Evolutionary conservation across 2,113 vertebrate genomes (phyloP), one percentile per base, ranked within the genome.

Genomic region (Larimichthys crocea): DNA sequence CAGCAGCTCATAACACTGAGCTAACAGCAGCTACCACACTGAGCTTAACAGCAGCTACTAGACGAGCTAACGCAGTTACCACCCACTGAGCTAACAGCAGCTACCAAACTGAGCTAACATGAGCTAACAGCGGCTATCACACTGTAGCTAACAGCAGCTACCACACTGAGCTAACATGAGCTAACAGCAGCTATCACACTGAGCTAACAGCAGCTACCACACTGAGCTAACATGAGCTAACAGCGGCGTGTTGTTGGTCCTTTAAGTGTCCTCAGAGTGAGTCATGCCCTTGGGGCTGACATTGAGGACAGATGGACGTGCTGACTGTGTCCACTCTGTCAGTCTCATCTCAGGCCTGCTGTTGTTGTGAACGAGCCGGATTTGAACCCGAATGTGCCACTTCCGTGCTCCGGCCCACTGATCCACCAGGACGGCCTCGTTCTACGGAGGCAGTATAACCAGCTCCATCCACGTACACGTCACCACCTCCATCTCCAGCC

Each of bases 381-480:
- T 55, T 1, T 56, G 50, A 20, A 14, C 55, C 66, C 52, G 61
- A 46, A 15, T 24, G 24, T 50, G 63, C 29, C n/a, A 5, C 49
- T 29, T 79, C 29, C n/a, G 29, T 31, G 46, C 48, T 69, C 48
- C 49, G 17, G 20, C 7, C 22, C 49, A 48, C 66, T 8, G 24
- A 52, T 3, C 49, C 64, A 5, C 26, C 50, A 29, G 48, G 22
- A 26, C 26, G 12, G 17, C 49, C 42, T 46, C 26, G 0, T 31
- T 0, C 42, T 56, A 10, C 9, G 14, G 52, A 66, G 65, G 65
- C 76, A 65, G 16, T 40, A 42, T n/a, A n/a, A 55, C 22, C n/a
- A 75, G 60, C 68, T 66, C 80, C 26, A 0, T 82, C 76, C 4
- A 0, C 14, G 48, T 65, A 72, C 52, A 66, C 52, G 40, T 76